Conservation (phyloP, 2,797 vertebrate species). For the Leuciscus waleckii region DNA sequence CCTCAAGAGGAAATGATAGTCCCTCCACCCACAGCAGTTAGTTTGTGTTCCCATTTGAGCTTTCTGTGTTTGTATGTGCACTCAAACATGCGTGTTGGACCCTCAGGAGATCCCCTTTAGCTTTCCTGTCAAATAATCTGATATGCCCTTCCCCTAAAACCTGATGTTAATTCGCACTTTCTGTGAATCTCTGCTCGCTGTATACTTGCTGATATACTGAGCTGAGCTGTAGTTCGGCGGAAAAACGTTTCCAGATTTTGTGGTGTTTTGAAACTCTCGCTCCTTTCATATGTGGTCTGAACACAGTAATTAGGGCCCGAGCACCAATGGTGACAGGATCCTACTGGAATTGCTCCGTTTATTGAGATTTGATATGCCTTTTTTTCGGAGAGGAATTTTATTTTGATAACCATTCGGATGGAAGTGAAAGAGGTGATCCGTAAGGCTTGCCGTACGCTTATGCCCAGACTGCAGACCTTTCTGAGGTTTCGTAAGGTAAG, state of each 20-base stretch:
- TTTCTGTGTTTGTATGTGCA: constrained; percentile 36
- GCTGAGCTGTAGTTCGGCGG: constrained; percentile 10
- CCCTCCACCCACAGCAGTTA: constrained; percentile 52
- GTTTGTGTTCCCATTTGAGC: constrained; percentile 1
- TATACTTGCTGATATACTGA: background rate
- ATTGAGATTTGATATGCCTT: background rate
- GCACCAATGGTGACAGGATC: background rate
- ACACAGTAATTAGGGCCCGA: background rate
- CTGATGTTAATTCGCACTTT: constrained; percentile 14
- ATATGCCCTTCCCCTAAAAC: constrained; percentile 24
- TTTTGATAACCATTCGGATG: constrained; percentile 24
- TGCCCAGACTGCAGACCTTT: constrained; percentile 48
- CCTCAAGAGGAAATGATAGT: constrained; percentile 59
- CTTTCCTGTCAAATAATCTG: constrained; percentile 23
- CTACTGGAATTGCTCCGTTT: background rate
- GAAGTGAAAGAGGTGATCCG: constrained; percentile 53
- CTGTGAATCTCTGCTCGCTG: background rate
- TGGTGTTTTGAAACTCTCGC: constrained; percentile 37
- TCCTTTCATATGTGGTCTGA: constrained; percentile 9
- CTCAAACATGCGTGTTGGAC: constrained; percentile 1
- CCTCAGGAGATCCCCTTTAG: constrained; percentile 32
- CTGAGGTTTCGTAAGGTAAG: constrained; percentile 58
- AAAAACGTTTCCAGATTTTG: constrained; percentile 32
- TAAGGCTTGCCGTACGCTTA: constrained; percentile 44
- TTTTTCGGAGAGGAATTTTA: background rate